phyloP scores from a whole-genome alignment of 2,888 invertebrate species.

The Copidosoma aretas region DNA sequence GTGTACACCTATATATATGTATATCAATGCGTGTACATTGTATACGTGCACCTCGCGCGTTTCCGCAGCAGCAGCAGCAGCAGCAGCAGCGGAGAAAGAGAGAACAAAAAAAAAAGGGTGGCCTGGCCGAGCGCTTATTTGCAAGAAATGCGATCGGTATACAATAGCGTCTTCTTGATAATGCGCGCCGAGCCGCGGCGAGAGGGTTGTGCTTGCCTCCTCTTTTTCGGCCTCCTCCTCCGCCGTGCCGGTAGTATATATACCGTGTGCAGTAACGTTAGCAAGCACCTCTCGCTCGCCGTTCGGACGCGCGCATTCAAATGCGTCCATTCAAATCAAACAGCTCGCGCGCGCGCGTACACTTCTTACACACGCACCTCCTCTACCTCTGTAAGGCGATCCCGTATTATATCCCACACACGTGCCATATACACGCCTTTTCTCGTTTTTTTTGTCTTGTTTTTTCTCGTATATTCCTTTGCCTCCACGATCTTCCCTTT shows the following conservation, averaged over 20 bases:
- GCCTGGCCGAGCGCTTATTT: slow-evolving; percentile 6
- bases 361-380: not conserved
- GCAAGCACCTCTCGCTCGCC: not conserved
- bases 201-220: not conserved
- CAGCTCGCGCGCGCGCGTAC: not conserved
- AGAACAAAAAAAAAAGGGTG: slow-evolving; percentile 24
- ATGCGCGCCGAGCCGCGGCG: too few relatives aligned
- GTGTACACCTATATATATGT: too few relatives aligned
- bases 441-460: not conserved
- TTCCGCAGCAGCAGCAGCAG: slow-evolving; percentile 35
- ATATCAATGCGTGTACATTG: too few relatives aligned
- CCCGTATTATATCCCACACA: not conserved
- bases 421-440: not conserved
- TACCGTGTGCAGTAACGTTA: too few relatives aligned
- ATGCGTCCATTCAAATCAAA: slow-evolving; percentile 33
- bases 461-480: not conserved
- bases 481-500: not conserved
- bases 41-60: not conserved
- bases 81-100: slow-evolving; percentile 11
- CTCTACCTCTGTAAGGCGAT: not conserved
- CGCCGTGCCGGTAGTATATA: slow-evolving; percentile 20
- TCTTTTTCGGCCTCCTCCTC: slow-evolving; percentile 13
- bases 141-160: slow-evolving; percentile 28
- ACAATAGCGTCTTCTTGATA: slow-evolving; percentile 17
- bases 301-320: slow-evolving; percentile 7